phyloP scores from a whole-genome alignment of 2,888 invertebrate genomes.

The Dioctria linearis region DNA sequence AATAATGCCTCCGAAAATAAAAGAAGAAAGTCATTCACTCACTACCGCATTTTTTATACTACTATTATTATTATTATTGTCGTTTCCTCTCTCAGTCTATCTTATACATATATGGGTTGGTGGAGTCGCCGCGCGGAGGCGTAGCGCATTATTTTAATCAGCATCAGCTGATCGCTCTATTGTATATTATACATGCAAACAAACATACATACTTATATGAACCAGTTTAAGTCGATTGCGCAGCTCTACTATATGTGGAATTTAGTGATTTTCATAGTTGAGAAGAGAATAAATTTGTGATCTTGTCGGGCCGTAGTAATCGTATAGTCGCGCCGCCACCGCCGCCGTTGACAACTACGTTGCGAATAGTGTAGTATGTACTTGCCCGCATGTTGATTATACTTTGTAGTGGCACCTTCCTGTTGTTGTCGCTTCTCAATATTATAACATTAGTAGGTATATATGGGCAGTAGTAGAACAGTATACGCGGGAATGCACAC shows the following conservation, averaged over 20 bases:
- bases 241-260: not conserved
- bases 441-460: not conserved
- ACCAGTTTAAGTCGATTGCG: not conserved
- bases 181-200: too few relatives aligned
- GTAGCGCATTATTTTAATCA: conserved; percentile 1
- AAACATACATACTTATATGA: too few relatives aligned
- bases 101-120: not conserved
- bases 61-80: conserved; percentile 22
- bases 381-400: too few relatives aligned
- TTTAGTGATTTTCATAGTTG: not conserved
- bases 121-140: conserved; percentile 18
- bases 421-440: not conserved
- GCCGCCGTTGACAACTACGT: too few relatives aligned
- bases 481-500: not conserved
- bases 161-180: conserved; percentile 26
- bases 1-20: not conserved
- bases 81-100: conserved; percentile 11
- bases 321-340: too few relatives aligned
- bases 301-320: not conserved
- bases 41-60: conserved; percentile 7
- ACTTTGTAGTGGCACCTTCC: not conserved
- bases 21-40: conserved; percentile 38
- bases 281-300: not conserved
- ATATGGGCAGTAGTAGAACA: not conserved
- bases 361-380: too few relatives aligned